These are phyloP conservation scores for Tachina lurida DNA, from an alignment of 2,888 invertebrate genomes.

Conservation along the genomic window DNA sequence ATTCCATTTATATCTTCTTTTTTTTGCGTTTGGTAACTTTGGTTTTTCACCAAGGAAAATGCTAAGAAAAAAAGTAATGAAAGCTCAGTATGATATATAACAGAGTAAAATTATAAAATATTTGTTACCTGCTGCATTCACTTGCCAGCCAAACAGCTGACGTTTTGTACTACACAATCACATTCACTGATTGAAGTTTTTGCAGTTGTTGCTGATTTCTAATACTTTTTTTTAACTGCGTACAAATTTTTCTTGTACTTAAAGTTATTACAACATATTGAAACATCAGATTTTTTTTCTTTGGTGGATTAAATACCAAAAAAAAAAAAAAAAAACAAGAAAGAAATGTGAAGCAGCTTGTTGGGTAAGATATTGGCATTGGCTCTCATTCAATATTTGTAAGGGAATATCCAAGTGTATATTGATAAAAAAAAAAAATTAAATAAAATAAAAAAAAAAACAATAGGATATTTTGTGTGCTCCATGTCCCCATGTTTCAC, in stretches of 20 bases:
- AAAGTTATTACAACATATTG: conserved; percentile 46
- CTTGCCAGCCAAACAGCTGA: conserved; percentile 5
- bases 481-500: conserved; percentile 10
- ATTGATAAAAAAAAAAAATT: conserved; percentile 2
- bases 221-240: not conserved
- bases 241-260: conserved; percentile 36
- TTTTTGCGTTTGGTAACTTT: conserved; percentile 17
- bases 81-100: conserved; percentile 42
- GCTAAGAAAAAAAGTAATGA: conserved; percentile 33
- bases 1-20: not conserved
- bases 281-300: conserved; percentile 18
- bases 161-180: not conserved
- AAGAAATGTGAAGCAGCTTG: too few relatives aligned
- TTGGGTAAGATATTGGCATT: conserved; percentile 49
- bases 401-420: not conserved
- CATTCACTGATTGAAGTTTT: not conserved
- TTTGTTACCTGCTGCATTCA: conserved; percentile 49
- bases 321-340: conserved; percentile 1
- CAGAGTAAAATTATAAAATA: conserved; percentile 21
- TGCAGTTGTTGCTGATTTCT: conserved; percentile 15
- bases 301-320: too few relatives aligned
- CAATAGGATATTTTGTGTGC: conserved; percentile 14
- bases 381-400: conserved; percentile 52
- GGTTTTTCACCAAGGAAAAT: not conserved
- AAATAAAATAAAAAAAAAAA: not conserved